Conservation (phyloP, 2,888 invertebrate genomes). For the Pomacea canaliculata region DNA sequence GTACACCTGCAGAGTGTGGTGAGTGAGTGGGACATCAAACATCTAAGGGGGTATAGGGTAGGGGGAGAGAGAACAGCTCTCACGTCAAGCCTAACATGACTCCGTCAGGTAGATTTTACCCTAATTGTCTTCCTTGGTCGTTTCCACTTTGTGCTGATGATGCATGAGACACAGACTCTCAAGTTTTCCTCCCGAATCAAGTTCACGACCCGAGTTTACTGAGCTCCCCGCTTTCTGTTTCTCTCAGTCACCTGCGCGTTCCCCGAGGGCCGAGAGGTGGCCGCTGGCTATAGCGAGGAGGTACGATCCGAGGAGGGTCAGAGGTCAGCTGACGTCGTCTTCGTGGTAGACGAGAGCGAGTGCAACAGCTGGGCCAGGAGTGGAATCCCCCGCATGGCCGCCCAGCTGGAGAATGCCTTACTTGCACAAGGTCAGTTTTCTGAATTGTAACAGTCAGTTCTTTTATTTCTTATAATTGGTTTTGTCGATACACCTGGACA, state of each 20-base stretch:
- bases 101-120: neutral
- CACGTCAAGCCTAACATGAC: neutral
- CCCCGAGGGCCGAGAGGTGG: neutral
- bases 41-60: no score
- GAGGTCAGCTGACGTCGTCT: slow-evolving; percentile 84
- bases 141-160: no score
- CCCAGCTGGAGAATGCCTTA: slow-evolving; percentile 57
- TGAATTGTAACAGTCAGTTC: no score
- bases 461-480: no score
- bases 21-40: slow-evolving; percentile 65
- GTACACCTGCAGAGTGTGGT: slow-evolving; percentile 78
- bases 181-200: no score
- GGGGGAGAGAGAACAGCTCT: neutral
- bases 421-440: slow-evolving; percentile 42
- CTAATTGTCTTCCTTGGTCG: neutral
- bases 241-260: slow-evolving; percentile 26
- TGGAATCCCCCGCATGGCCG: slow-evolving; percentile 56
- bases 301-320: slow-evolving; percentile 68
- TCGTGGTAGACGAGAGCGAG: slow-evolving; percentile 84
- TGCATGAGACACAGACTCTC: no score
- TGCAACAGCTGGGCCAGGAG: slow-evolving; percentile 81
- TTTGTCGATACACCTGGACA: no score
- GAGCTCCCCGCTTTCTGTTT: neutral
- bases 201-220: neutral
- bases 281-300: slow-evolving; percentile 26